Base-by-base conservation (phyloP, 1,140 invertebrate genomes). In the Diabrotica virgifera region DNA sequence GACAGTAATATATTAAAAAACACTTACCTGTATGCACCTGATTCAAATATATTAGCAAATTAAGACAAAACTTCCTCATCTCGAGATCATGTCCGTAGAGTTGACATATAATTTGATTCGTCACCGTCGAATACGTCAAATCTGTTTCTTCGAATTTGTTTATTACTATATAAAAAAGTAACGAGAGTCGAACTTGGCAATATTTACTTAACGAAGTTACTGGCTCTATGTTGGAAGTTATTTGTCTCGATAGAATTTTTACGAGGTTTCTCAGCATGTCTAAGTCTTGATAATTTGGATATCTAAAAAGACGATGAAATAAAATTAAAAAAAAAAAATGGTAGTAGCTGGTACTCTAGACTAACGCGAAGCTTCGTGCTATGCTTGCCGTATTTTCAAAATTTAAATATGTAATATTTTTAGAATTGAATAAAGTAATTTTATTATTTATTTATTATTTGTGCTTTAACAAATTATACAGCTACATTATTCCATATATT, bases 71-170 rank as follows among this genome's bases (percentile, higher is more conserved):
- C 40, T 62, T 38, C 38, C 68, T 71, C 70, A 68, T 59, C 6
- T 40, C 10, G 6, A 35, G 54, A 5, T 66, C 46, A 4, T 53
- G 62, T 14, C 64, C 67, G 38, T 71, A 66, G 37, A 71, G 63
- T 40, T 69, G 54, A 13, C 60, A 62, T 40, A 71, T 68, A 13
- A 68, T 61, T 38, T 68, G 62, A 60, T 66, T 66, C 10, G 67
- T 66, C 13, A 68, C 56, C 9, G 66, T 68, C 13, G 70, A 59
- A 59, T 71, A 69, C 35, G 67, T 71, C 3, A 52, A 13, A 11
- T 66, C 62, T 59, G 62, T 68, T 63, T 71, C 64, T 55, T 68
- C 70, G 24, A 68, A 52, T 67, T 68, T 71, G 46, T 68, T 62
- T 11, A 68, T 52, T 13, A 71, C 63, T 10, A 71, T 71, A 52